Evolutionary conservation across 2,113 vertebrate genomes (phyloP).

Genomic region (Neodontobutis hainanensis): DNA sequence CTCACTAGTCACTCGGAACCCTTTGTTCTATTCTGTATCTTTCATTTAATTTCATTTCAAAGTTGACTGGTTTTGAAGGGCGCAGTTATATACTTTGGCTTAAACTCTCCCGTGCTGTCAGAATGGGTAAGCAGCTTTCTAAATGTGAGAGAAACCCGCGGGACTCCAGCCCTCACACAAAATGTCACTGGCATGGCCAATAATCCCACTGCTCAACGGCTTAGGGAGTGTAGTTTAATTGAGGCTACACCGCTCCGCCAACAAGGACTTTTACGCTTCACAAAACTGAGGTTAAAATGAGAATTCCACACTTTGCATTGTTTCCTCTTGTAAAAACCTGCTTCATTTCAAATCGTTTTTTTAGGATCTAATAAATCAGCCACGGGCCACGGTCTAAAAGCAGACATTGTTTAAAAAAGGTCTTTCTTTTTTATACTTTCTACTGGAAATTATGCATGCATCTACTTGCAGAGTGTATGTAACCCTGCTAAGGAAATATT

Average conservation of each 20-base stretch:
- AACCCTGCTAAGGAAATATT: too few relatives aligned
- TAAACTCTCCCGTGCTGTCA: slow-evolving; percentile 48
- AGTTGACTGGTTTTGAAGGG: slow-evolving; percentile 60
- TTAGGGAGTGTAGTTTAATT: slow-evolving; percentile 51
- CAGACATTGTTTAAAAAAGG: slow-evolving; percentile 24
- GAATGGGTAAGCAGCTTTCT: slow-evolving; percentile 66
- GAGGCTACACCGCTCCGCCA: slow-evolving; percentile 36
- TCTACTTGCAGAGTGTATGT: too few relatives aligned
- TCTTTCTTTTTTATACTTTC: neutral
- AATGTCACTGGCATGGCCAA: slow-evolving; percentile 48
- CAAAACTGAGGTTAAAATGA: slow-evolving; percentile 31
- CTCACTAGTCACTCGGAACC: slow-evolving; percentile 37
- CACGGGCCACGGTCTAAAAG: slow-evolving; percentile 2
- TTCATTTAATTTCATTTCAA: slow-evolving; percentile 66
- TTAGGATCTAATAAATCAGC: slow-evolving; percentile 11
- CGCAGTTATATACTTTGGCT: slow-evolving; percentile 50
- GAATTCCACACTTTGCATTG: slow-evolving; percentile 5
- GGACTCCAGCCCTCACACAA: slow-evolving; percentile 53
- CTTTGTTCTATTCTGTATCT: slow-evolving; percentile 56
- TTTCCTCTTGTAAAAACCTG: slow-evolving; percentile 11
- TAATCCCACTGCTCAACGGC: slow-evolving; percentile 51
- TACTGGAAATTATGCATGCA: too few relatives aligned
- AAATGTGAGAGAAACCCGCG: slow-evolving; percentile 48
- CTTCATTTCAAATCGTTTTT: slow-evolving; percentile 27
- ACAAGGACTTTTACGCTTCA: slow-evolving; percentile 18